Percentiles rank a stretch among this genome's conserved stretches.
phyloP scores from a whole-genome alignment of 2,797 vertebrate species.

The Takifugu ocellatus region DNA sequence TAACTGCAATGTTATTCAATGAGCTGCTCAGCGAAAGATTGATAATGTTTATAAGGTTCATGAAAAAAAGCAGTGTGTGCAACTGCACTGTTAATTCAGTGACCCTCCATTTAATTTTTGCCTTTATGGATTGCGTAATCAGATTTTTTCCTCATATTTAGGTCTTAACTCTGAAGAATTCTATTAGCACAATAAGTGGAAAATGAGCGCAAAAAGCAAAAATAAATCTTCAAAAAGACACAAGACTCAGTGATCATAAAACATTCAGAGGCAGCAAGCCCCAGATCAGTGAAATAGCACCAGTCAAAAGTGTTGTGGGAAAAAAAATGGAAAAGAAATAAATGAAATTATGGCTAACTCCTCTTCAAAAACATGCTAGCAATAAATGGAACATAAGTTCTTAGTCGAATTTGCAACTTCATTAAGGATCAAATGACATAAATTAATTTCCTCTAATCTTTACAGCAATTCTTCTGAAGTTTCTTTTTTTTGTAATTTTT shows the following conservation, averaged over 20 bases:
- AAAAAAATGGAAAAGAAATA: no score
- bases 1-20: constrained; percentile 40
- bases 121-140: background rate
- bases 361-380: background rate
- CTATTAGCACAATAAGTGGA: no score
- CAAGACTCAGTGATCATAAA: background rate
- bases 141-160: background rate
- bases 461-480: no score
- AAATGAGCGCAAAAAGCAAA: no score
- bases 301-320: background rate
- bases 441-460: background rate
- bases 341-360: background rate
- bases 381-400: background rate
- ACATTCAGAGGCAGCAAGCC: no score
- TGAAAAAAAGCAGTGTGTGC: constrained; percentile 2
- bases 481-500: no score
- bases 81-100: constrained; percentile 6
- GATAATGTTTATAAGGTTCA: constrained; percentile 8
- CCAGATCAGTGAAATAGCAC: background rate
- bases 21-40: constrained; percentile 20
- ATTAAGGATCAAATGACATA: background rate
- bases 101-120: constrained; percentile 9
- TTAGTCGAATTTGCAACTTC: constrained; percentile 1
- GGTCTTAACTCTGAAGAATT: no score
- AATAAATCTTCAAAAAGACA: background rate